Evolutionary conservation across 2,797 vertebrate species (phyloP).

Genomic region (Limnodromus scolopaceus): DNA sequence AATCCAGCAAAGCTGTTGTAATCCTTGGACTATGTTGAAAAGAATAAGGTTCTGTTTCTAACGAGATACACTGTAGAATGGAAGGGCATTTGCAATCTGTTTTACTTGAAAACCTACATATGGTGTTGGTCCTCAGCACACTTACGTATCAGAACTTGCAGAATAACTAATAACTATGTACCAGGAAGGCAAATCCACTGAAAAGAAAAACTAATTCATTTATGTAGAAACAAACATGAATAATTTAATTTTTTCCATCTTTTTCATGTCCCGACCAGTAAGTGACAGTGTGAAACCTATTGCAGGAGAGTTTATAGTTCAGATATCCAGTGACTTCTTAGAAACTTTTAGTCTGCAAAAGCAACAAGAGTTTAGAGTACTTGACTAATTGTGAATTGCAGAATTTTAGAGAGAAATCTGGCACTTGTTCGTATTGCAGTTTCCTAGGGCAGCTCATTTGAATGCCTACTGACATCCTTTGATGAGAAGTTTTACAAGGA

Average conservation of each 20-base stretch:
- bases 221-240: background rate
- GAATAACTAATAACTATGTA: background rate
- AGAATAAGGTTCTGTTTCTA: conserved; percentile 22
- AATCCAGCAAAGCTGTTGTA: conserved; percentile 12
- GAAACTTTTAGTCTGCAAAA: background rate
- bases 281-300: background rate
- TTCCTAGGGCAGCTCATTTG: conserved; percentile 2
- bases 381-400: background rate
- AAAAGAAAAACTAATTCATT: background rate
- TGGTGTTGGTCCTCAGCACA: conserved; percentile 11
- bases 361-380: background rate
- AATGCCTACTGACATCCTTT: background rate
- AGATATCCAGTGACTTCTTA: background rate
- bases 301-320: background rate
- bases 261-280: background rate
- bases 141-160: background rate
- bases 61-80: background rate
- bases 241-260: background rate
- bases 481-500: background rate
- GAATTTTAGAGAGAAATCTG: background rate
- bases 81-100: conserved; percentile 20
- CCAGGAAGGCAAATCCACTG: background rate
- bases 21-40: conserved; percentile 30
- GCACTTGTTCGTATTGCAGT: background rate
- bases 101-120: background rate